Base-by-base conservation (phyloP, 1,140 invertebrate genomes). In the Kradibia gibbosae region DNA sequence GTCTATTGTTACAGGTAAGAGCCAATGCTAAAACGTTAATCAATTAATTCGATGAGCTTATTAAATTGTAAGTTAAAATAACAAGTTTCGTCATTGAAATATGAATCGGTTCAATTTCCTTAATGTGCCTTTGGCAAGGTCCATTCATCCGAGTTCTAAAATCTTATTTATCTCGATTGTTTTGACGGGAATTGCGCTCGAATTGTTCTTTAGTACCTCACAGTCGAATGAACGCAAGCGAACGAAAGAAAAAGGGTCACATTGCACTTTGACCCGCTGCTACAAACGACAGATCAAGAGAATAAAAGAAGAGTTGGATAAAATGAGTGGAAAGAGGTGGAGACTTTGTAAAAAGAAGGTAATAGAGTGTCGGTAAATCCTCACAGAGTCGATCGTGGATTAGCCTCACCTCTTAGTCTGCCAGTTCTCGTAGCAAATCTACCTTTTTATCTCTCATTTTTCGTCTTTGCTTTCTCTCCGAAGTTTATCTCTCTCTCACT, bases 301-400 rank as follows among this genome's bases (percentile, higher is more conserved):
- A 36, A 77, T 70, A 74, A 55, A 67, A 34, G 17, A 45, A 42
- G 62, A 28, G 53, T 34, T 22, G 70, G 70, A 80, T 67, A 71
- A 81, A 81, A 75, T 75, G 50, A 82, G 67, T 28, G 39, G 65
- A n/a, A 34, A 48, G 70, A 60, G 57, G 50, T 36, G 31, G 39
- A 39, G 50, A 55, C 42, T 81, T 62, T 74, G 28, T 78, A 39
- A 78, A 82, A 82, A 82, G 71, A 53, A 67, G 81, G 71, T 82
- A 78, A 82, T 82, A 82, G 81, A 82, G 81, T 78, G 81, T 79
- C 81, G 76, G 81, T 79, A 79, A 82, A 82, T 82, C 76, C 76
- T 55, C 81, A 45, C 62, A 39, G 67, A 82, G 75, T 82, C 76
- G 76, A 82, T 82, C 81, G 50, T 36, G 81, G 78, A 83, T 80